Evolutionary conservation across 2,797 vertebrate species (phyloP).

Genomic region (Amazona finschi): DNA sequence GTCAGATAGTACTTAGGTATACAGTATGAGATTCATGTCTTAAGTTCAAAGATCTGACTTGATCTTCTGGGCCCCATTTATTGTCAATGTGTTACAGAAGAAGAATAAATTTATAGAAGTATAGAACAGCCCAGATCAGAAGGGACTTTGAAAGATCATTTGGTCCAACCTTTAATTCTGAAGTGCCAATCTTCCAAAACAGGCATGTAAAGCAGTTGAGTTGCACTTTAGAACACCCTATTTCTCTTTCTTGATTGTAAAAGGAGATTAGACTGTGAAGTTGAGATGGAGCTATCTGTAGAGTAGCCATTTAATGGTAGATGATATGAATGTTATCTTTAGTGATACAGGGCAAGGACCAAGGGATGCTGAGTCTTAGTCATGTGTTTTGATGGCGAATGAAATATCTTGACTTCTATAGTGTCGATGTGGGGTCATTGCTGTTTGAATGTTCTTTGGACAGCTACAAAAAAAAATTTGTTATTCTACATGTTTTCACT

Average conservation of each 20-base stretch:
- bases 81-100: background rate
- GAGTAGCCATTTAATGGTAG: background rate
- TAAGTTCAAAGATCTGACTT: background rate
- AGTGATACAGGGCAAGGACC: background rate
- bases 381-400: background rate
- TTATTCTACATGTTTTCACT: background rate
- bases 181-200: background rate
- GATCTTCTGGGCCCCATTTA: background rate
- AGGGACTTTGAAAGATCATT: background rate
- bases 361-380: background rate
- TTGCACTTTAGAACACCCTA: background rate
- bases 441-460: background rate
- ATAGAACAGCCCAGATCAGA: background rate
- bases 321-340: background rate
- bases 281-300: background rate
- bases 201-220: background rate
- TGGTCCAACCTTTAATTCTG: background rate
- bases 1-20: background rate
- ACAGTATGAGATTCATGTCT: background rate
- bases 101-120: background rate
- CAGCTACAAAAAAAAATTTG: background rate
- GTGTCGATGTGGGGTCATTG: background rate
- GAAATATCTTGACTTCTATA: background rate
- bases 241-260: background rate
- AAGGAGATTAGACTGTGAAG: background rate